phyloP scores from a whole-genome alignment of 2,797 vertebrate species.

The Thalassophryne amazonica region DNA sequence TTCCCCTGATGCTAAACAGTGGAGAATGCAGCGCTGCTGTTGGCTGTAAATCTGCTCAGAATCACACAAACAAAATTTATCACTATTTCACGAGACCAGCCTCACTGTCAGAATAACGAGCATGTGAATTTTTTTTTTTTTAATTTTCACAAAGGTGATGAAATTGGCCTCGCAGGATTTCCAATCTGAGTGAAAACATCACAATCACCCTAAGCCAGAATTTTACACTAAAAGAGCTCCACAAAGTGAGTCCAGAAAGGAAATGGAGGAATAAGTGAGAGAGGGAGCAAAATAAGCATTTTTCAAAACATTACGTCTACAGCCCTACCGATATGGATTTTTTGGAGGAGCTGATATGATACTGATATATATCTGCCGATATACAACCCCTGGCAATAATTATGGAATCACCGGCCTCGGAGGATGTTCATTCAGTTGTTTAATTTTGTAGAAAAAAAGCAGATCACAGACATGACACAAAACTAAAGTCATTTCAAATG shows the following conservation, averaged over 20 bases:
- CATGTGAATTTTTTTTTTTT: not conserved
- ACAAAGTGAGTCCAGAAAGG: not conserved
- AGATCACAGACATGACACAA: no score
- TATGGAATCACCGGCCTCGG: no score
- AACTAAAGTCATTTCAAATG: no score
- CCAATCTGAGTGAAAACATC: conserved; percentile 3
- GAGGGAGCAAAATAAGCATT: no score
- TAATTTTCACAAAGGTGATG: not conserved
- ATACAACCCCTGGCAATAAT: no score
- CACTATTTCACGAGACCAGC: not conserved
- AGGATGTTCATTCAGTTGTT: no score
- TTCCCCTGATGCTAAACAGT: conserved; percentile 25
- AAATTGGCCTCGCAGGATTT: not conserved
- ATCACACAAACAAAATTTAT: conserved; percentile 4
- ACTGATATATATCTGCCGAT: no score
- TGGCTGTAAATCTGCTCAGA: conserved; percentile 1
- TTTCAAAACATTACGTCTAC: no score
- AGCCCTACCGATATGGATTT: no score
- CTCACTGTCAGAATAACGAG: not conserved
- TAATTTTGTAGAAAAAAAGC: no score
- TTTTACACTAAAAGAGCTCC: not conserved
- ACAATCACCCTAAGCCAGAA: not conserved
- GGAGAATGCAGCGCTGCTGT: conserved; percentile 17
- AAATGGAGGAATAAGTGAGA: not conserved
- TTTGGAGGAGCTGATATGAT: no score